Conservation (phyloP, 2,888 invertebrate genomes). For the Eupithecia vulgata region DNA sequence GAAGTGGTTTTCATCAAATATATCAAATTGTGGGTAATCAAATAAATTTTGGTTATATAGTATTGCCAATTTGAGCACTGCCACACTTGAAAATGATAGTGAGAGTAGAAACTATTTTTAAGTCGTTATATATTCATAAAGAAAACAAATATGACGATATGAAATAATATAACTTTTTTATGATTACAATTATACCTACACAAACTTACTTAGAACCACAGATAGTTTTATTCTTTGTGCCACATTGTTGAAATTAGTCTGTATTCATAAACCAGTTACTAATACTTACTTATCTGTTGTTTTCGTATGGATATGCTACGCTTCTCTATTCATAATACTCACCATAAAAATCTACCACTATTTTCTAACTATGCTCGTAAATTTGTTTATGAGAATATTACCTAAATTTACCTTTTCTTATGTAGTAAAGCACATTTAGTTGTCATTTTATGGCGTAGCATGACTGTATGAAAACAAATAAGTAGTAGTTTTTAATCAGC, state of each 20-base stretch:
- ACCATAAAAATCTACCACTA: not conserved
- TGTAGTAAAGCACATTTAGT: not conserved
- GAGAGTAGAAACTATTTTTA: constrained; percentile 37
- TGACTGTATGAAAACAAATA: constrained; percentile 13
- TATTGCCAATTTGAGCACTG: constrained; percentile 40
- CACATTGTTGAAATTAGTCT: constrained; percentile 23
- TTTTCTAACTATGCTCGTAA: not conserved
- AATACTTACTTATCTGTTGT: constrained; percentile 1
- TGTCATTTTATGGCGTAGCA: not conserved
- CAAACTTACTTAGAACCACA: not conserved
- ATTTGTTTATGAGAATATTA: not conserved
- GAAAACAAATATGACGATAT: not conserved
- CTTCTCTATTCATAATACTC: not conserved
- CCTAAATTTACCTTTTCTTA: not conserved
- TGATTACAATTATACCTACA: constrained; percentile 19
- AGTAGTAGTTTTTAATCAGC: constrained; percentile 4
- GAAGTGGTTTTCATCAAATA: constrained; percentile 2
- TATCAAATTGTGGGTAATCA: constrained; percentile 20
- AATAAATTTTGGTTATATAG: constrained; percentile 23
- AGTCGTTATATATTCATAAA: constrained; percentile 26
- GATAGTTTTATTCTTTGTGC: constrained; percentile 25
- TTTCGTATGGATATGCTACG: constrained; percentile 20
- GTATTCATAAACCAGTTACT: constrained; percentile 15
- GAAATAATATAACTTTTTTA: constrained; percentile 4
- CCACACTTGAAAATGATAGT: constrained; percentile 27